Percentiles rank a stretch among this genome's conserved stretches.
These are phyloP conservation scores for Protaetia brevitarsis DNA, from an alignment of 1,140 invertebrate genomes.

Conservation along the genomic window DNA sequence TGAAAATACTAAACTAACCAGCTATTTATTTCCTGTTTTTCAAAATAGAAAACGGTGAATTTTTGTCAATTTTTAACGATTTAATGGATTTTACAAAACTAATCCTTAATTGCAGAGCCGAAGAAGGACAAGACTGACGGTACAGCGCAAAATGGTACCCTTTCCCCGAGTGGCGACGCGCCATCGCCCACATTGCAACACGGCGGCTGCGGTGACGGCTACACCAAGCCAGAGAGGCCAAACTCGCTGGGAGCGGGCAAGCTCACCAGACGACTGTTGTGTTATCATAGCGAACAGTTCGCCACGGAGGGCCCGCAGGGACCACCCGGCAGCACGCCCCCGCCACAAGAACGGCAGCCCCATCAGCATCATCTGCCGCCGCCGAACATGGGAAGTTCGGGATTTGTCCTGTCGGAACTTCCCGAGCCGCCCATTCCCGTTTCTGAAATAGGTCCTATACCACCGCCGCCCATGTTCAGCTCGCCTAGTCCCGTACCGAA, in stretches of 20 bases:
- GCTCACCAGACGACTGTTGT: conserved; percentile 65
- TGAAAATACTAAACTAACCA: no score
- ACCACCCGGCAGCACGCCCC: conserved; percentile 55
- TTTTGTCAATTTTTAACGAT: no score
- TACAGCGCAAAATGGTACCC: conserved; percentile 61
- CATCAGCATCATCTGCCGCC: conserved; percentile 42
- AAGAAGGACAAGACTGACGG: conserved; percentile 88
- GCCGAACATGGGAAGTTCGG: conserved; percentile 43
- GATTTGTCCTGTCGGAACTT: conserved; percentile 74
- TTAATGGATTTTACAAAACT: no score
- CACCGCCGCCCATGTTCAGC: conserved; percentile 93
- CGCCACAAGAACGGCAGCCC: conserved; percentile 50
- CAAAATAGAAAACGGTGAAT: background rate
- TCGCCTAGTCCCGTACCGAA: conserved; percentile 75
- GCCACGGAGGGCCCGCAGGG: conserved; percentile 54
- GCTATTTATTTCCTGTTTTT: no score
- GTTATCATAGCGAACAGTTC: conserved; percentile 70
- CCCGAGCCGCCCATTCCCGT: conserved; percentile 88
- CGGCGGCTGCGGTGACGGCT: conserved; percentile 44
- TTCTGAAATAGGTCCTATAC: conserved; percentile 91
- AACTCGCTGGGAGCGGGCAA: conserved; percentile 70
- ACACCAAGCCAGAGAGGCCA: conserved; percentile 65
- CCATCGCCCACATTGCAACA: conserved; percentile 47
- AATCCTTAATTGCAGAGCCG: conserved; percentile 73
- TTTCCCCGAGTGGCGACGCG: conserved; percentile 58